Evolutionary conservation across 2,888 invertebrate species (phyloP).

Genomic region (Trichogramma dendrolimi): DNA sequence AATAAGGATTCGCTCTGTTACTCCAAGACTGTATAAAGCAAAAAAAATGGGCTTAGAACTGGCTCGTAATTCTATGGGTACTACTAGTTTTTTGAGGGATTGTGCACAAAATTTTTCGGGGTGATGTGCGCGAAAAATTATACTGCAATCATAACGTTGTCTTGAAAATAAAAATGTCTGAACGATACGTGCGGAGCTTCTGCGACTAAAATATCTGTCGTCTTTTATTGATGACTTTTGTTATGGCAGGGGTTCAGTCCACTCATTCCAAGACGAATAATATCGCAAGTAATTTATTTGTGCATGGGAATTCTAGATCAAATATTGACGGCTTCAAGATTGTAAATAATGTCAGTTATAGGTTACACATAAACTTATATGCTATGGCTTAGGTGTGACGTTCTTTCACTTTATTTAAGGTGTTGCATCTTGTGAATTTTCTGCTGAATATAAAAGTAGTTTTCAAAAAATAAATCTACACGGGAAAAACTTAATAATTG

Average conservation of each 20-base stretch:
- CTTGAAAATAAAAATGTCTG: slow-evolving; percentile 6
- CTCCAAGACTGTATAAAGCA: not conserved
- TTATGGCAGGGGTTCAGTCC: not conserved
- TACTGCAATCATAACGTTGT: not conserved
- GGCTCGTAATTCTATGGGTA: not conserved
- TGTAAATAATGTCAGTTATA: too few relatives aligned
- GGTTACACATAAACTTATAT: too few relatives aligned
- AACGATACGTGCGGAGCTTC: not conserved
- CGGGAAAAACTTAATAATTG: too few relatives aligned
- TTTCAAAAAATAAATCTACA: too few relatives aligned
- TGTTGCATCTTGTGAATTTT: too few relatives aligned
- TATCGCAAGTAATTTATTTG: slow-evolving; percentile 4
- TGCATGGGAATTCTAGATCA: not conserved
- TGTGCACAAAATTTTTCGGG: not conserved
- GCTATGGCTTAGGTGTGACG: too few relatives aligned
- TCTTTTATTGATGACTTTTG: slow-evolving; percentile 5
- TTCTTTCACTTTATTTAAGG: too few relatives aligned
- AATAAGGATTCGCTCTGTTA: slow-evolving; percentile 12
- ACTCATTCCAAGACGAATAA: slow-evolving; percentile 10
- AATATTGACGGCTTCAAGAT: too few relatives aligned
- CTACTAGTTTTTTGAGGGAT: slow-evolving; percentile 17
- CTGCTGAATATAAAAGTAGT: too few relatives aligned
- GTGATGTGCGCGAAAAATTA: slow-evolving; percentile 8
- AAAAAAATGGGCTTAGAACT: not conserved
- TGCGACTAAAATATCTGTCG: not conserved